Evolutionary conservation across 2,113 vertebrate species (phyloP), one percentile per base, ranked within the genome.

Genomic region (Trematomus loennbergii): DNA sequence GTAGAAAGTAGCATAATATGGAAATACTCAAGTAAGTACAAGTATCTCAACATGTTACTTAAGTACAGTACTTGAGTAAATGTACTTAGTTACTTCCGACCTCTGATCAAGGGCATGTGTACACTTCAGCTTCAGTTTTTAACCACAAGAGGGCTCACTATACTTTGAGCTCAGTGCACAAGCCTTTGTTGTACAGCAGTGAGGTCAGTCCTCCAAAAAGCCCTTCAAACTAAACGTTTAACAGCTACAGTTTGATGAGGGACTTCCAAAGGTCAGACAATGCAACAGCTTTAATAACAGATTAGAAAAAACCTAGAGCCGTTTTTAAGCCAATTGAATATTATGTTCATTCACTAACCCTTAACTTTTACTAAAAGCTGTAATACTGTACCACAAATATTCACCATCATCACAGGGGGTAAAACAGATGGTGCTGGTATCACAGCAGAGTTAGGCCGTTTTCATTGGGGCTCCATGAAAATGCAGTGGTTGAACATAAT

Each of bases 231-330:
- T 61, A 55, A 89, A 43, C 15, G 65, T 75, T 77, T 87, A 91
- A n/a, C 55, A 49, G 15, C 15, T 61, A 9, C 50, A 72, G 3
- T 52, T 43, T 1, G 17, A 40, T 22, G 49, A 89, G 45, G 13
- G 82, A 57, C 18, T 68, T 12, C 89, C 86, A 94, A 2, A 0
- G 55, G 13, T 82, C 88, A 75, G 68, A 88, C n/a, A 87, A 89
- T 93, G 67, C 29, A 87, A 72, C 0, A 15, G 50, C 22, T 52
- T 77, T 46, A 22, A 55, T 33, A 11, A 22, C 3, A 64, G 33
- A 58, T 25, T 18, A 49, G 3, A n/a, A 52, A 60, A 36, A 1
- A 36, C 1, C 8, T 45, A 5, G 12, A 43, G 13, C 3, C 0
- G 2, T 65, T 68, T 54, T 13, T 10, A 33, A 72, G 17, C n/a